phyloP scores from a whole-genome alignment of 2,113 vertebrate species.

The Hystrix brachyura region DNA sequence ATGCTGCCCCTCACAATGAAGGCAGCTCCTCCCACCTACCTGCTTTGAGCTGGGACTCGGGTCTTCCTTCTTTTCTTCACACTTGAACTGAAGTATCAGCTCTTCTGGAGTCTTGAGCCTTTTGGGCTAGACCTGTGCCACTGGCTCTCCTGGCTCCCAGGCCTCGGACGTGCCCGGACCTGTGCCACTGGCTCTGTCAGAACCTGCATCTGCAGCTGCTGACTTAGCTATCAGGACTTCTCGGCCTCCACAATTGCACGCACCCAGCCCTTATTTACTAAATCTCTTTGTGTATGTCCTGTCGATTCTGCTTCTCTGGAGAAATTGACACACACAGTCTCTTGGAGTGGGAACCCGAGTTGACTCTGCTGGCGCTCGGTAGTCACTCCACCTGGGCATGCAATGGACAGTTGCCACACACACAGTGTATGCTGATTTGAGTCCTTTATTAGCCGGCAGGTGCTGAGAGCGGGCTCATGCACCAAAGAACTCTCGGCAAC shows the following conservation, averaged over 20 bases:
- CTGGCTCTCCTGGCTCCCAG: not conserved
- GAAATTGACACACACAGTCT: not conserved
- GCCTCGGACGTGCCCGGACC: not conserved
- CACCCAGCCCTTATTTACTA: not conserved
- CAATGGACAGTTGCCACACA: too few species aligned
- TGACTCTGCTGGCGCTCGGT: too few species aligned
- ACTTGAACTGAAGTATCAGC: not conserved
- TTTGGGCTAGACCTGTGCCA: not conserved
- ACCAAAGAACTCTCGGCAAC: too few species aligned
- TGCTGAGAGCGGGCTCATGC: too few species aligned
- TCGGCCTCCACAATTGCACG: not conserved
- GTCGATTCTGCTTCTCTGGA: not conserved
- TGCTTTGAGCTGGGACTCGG: not conserved
- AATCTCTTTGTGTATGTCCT: not conserved
- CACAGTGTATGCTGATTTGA: too few species aligned
- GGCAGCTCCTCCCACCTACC: not conserved
- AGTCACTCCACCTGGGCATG: too few species aligned
- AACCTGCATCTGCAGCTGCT: not conserved
- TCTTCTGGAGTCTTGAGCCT: not conserved
- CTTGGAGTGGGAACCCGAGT: not conserved
- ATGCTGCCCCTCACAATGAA: not conserved
- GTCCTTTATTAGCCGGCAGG: too few species aligned
- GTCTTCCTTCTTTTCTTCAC: not conserved
- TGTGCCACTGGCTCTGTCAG: not conserved
- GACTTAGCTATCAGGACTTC: not conserved